These are phyloP conservation scores for Eidolon dupreanum DNA, from an alignment of 2,797 vertebrate genomes.

Conservation along the genomic window DNA sequence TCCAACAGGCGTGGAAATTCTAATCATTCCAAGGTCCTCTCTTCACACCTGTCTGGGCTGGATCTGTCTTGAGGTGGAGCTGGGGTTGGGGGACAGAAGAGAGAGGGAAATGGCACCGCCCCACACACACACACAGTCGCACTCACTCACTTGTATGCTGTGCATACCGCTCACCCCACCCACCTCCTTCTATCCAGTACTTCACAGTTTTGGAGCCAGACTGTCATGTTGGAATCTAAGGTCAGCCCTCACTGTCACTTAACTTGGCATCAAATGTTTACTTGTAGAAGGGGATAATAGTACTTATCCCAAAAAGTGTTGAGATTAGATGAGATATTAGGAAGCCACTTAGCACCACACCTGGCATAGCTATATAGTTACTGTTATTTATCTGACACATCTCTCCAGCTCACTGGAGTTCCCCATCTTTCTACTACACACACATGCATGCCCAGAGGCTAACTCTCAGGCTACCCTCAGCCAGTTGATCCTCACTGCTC, in stretches of 20 bases:
- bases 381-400: neutral
- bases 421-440: neutral
- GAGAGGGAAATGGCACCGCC: neutral
- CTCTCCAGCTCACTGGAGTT: neutral
- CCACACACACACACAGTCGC: neutral
- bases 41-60: neutral
- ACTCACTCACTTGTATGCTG: neutral
- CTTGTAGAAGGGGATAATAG: neutral
- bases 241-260: neutral
- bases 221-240: neutral
- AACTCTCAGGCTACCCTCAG: neutral
- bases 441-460: neutral
- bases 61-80: neutral
- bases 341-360: neutral
- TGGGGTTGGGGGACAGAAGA: neutral
- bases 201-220: neutral
- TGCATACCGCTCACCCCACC: neutral
- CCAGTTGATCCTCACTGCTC: neutral
- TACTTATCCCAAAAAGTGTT: neutral
- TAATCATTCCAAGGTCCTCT: slow-evolving; percentile 29
- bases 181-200: neutral
- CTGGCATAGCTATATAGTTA: neutral
- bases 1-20: slow-evolving; percentile 18
- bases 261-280: neutral
- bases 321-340: neutral